Conservation (phyloP, 2,113 vertebrate genomes). For the Pipra filicauda region DNA sequence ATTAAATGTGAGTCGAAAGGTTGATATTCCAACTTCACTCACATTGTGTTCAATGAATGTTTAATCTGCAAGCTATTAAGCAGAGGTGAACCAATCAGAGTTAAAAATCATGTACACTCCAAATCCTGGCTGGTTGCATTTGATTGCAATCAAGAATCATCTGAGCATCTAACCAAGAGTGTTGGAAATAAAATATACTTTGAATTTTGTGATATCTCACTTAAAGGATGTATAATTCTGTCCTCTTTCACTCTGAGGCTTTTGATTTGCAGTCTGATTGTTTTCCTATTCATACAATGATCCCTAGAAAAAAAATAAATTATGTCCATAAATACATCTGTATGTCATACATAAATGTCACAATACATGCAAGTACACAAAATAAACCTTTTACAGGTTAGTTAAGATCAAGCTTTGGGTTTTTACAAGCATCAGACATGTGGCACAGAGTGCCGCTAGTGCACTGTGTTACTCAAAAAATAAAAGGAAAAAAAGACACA, state of each 20-base stretch:
- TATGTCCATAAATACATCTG: neutral
- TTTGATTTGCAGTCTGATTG: neutral
- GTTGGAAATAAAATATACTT: constrained; percentile 27
- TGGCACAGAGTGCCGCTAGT: neutral
- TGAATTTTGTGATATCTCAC: neutral
- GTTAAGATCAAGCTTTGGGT: neutral
- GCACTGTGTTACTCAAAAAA: neutral
- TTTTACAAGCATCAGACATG: neutral
- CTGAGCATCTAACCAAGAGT: constrained; percentile 11
- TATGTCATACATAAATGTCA: neutral
- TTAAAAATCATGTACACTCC: constrained; percentile 26
- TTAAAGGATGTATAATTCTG: neutral
- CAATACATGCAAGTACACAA: neutral
- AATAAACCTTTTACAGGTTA: neutral
- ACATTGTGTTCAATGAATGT: neutral
- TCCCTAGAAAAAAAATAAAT: neutral
- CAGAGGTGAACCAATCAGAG: constrained; percentile 26
- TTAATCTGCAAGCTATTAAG: constrained; percentile 17
- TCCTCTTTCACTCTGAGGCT: neutral
- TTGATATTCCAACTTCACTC: neutral
- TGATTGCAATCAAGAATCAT: constrained; percentile 63
- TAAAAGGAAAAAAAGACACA: neutral
- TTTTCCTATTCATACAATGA: neutral
- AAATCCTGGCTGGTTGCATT: neutral
- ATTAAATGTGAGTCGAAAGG: neutral